Evolutionary conservation across 2,113 vertebrate species (phyloP), one percentile per base, ranked within the genome.

Genomic region (Istiophorus platypterus): DNA sequence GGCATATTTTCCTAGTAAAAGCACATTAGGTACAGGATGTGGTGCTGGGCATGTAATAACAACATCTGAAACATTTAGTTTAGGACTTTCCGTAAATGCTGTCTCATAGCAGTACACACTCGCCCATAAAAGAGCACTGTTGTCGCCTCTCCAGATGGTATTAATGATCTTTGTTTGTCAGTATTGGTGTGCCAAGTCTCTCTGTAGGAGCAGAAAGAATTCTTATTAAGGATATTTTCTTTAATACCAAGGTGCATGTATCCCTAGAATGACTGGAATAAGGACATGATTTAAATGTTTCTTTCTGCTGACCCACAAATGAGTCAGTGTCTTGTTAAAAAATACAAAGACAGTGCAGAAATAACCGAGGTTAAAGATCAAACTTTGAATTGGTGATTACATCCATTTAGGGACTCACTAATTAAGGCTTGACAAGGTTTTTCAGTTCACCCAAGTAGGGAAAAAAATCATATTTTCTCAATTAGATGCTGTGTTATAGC

Each of bases 101-200:
- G 20, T 70, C 66, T 67, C 14, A 29, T 41, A 59, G 47, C 56
- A 15, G 47, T 59, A 15, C 51, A 69, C 71, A 64, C 81, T 79
- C 52, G 57, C 72, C 42, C 59, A 64, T 70, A 67, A 81, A 76
- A 8, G 2, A 78, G 62, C 52, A 15, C 59, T 73, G 67, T 78
- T 83, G 75, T 88, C 71, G 73, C 47, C 49, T 7, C 39, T 81
- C 34, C 31, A 13, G 22, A 54, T 57, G 72, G 73, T 78, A 66
- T 76, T 88, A 81, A 85, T 84, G 69, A 58, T 77, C 54, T 67
- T 65, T 78, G 63, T 73, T 75, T 81, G 65, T 72, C 31, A 45
- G 65, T 31, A 11, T 15, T 58, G 34, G 47, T 51, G 45, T 57
- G 49, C 59, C 57, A 63, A 64, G 39, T 74, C 42, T 76, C 29